A percentile compares a stretch with the other conserved stretches of the same genome.
Evolutionary conservation across 2,797 vertebrate species (phyloP).

Genomic region (Lindbergichthys nudifrons): DNA sequence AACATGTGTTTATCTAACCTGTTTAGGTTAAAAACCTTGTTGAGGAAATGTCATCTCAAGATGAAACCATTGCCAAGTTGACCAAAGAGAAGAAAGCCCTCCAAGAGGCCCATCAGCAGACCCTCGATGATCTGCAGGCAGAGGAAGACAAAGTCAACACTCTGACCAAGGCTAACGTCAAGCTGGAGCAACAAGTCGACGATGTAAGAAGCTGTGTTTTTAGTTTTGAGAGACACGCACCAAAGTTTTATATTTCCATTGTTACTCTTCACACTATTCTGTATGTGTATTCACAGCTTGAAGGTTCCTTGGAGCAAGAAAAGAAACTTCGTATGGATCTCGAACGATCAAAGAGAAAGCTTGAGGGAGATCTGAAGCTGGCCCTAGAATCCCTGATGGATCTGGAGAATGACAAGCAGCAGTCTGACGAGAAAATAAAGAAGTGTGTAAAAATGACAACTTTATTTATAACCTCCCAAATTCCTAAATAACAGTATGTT

Average conservation of each 20-base stretch:
- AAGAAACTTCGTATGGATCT: constrained; percentile 88
- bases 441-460: constrained; percentile 77
- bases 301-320: constrained; percentile 89
- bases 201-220: constrained; percentile 78
- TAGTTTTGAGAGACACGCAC: not conserved
- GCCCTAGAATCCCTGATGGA: constrained; percentile 81
- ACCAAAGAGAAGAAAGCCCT: constrained; percentile 82
- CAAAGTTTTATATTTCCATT: not conserved
- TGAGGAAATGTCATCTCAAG: constrained; percentile 86
- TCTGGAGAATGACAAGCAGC: constrained; percentile 89
- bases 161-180: constrained; percentile 88
- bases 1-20: not conserved
- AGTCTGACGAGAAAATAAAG: constrained; percentile 89
- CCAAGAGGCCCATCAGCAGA: constrained; percentile 84
- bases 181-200: constrained; percentile 90
- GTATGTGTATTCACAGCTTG: constrained; percentile 40
- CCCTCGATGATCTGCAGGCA: constrained; percentile 85
- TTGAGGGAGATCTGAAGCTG: no score
- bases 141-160: constrained; percentile 89
- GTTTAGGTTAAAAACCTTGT: constrained; percentile 85
- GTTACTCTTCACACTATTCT: not conserved
- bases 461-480: not conserved
- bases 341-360: constrained; percentile 87
- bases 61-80: constrained; percentile 83
- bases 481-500: not conserved